Evolutionary conservation across 1,140 invertebrate species (phyloP), one percentile per base, ranked within the genome.

Genomic region (Aplysia californica): DNA sequence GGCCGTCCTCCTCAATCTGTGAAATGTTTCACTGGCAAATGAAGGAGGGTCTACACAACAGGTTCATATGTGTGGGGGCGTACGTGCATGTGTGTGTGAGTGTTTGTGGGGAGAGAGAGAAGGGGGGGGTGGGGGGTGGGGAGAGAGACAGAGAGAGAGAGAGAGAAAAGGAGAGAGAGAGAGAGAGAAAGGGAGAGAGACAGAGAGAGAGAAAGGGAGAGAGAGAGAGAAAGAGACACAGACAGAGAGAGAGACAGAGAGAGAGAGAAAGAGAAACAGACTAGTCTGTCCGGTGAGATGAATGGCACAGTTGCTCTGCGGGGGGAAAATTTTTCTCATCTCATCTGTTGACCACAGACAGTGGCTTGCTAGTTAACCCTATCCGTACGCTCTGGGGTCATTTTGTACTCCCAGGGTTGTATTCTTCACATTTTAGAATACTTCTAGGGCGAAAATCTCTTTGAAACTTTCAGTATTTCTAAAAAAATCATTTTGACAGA

Each of bases 1-100:
- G 96, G 21, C 94, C 94, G 83, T 98, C 96, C 89, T 94, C 95
- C 87, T 98, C 96, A n/a, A 96, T 79, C 88, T 89, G 76, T 5
- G 66, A n/a, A 29, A 56, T 3, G 23, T 33, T 35, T 18, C 26
- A 21, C 6, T 61, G 26, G 26, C 15, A 61, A 61, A 61, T 61
- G 29, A 61, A 26, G 26, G 58, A 61, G 20, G 26, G 58, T n/a
- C n/a, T n/a, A n/a, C n/a, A n/a, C n/a, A n/a, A n/a, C n/a, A n/a
- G n/a, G n/a, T n/a, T n/a, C n/a, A n/a, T n/a, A n/a, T 18, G 29
- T 10, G 58, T 10, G 20, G 10, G 29, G 26, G 58, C 10, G 58
- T 18, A 6, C 6, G 31, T 33, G 31, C 5, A 20, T 15, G 18
- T 6, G 26, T 33, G 65, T 33, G 15, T 15, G 35, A 67, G 65